Conservation (phyloP, 2,888 invertebrate species). For the Ennomos quercinarius region DNA sequence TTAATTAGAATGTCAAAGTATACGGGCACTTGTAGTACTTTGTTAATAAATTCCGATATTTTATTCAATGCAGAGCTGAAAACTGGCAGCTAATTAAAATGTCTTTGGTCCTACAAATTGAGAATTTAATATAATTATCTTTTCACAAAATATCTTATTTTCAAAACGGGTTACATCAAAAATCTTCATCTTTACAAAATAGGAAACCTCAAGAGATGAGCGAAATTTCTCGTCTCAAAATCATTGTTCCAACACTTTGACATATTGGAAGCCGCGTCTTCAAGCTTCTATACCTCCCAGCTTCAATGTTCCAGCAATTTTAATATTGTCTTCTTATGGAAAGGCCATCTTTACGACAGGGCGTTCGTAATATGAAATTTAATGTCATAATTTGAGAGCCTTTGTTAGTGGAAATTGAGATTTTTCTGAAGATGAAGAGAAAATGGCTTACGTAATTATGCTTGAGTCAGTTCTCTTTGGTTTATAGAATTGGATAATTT, state of each 20-base stretch:
- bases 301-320: slow-evolving; percentile 56
- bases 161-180: too few species aligned
- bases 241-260: slow-evolving; percentile 13
- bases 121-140: too few species aligned
- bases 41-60: too few species aligned
- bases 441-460: slow-evolving; percentile 21
- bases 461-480: slow-evolving; percentile 17
- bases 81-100: too few species aligned
- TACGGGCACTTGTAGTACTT: background rate
- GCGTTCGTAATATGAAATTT: slow-evolving; percentile 55
- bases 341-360: slow-evolving; percentile 43
- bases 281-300: slow-evolving; percentile 28
- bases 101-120: too few species aligned
- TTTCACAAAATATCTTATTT: too few species aligned
- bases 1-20: slow-evolving; percentile 10
- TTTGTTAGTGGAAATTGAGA: slow-evolving; percentile 41
- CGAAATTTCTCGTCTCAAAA: background rate
- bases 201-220: background rate
- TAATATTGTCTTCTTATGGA: slow-evolving; percentile 57
- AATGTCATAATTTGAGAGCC: slow-evolving; percentile 41
- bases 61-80: too few species aligned
- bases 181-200: too few species aligned
- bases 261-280: slow-evolving; percentile 19
- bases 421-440: slow-evolving; percentile 34
- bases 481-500: slow-evolving; percentile 16